Evolutionary conservation across 1,140 invertebrate species (phyloP), one percentile per base, ranked within the genome.

Genomic region (Camponotus pennsylvanicus): DNA sequence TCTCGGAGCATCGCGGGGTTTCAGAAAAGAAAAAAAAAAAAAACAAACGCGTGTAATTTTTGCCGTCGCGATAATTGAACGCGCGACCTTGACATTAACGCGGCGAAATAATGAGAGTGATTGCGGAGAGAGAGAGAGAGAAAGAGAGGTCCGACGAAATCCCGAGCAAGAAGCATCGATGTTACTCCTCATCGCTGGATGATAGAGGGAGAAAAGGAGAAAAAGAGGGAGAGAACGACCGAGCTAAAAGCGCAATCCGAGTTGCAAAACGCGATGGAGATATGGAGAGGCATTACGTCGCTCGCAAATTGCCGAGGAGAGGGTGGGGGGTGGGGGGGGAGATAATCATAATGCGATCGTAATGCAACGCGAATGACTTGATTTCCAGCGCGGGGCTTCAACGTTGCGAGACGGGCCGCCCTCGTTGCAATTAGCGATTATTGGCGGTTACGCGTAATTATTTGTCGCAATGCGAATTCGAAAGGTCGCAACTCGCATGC

Each of bases 291-390:
- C 89, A 90, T 90, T 90, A 86, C 42, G 71, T 52, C 69, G 86
- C 89, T 90, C 89, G 89, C 76, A 90, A 90, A 90, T 90, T 90
- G 88, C 89, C 76, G 63, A 49, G 80, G 88, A 45, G 63, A 86
- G 45, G 13, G 42, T 9, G 8, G 3, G 11, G 11, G 45, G 11
- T 0, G 15, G 49, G 4, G 15, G 13, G 49, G 49, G 2, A 5
- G 49, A 52, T 90, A 90, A 90, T 90, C 86, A 90, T 90, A 90
- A 90, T 90, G 86, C 89, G 89, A 90, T 90, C 89, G 89, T 90
- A 90, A 90, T 90, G 89, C 86, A 90, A 90, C 86, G 86, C 77
- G 77, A 88, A 90, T 90, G 82, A 90, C 89, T 90, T 90, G 89
- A 90, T 90, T 88, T 85, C 86, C 82, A 90, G 77, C 76, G 71